Evolutionary conservation across 2,888 invertebrate genomes (phyloP).

Genomic region (Tridacna gigas): DNA sequence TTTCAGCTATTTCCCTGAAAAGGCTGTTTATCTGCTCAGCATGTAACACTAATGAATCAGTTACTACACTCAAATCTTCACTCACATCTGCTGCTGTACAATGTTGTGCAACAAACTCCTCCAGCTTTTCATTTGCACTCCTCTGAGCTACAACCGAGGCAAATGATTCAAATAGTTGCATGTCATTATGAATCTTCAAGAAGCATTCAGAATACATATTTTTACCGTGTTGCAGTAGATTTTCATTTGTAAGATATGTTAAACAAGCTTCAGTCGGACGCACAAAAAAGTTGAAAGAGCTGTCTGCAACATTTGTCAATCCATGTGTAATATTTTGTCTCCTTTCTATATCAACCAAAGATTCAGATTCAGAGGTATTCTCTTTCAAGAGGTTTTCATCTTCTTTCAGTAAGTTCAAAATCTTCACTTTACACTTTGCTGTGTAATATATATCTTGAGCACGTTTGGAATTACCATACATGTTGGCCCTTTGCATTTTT

Average conservation of each 20-base stretch:
- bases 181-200: neutral
- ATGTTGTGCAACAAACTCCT: slow-evolving; percentile 9
- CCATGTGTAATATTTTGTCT: slow-evolving; percentile 8
- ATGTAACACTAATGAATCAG: slow-evolving; percentile 7
- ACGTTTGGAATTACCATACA: slow-evolving; percentile 4
- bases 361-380: slow-evolving; percentile 24
- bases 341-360: slow-evolving; percentile 36
- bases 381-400: slow-evolving; percentile 28
- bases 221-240: slow-evolving; percentile 18
- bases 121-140: neutral
- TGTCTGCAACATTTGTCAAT: slow-evolving; percentile 31
- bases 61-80: neutral
- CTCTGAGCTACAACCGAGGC: neutral
- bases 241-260: slow-evolving; percentile 1
- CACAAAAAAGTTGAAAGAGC: slow-evolving; percentile 6
- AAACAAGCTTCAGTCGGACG: neutral
- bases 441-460: neutral
- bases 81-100: neutral
- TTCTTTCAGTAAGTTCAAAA: slow-evolving; percentile 28
- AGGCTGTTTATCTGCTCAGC: neutral
- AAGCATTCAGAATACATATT: slow-evolving; percentile 18
- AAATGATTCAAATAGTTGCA: slow-evolving; percentile 8
- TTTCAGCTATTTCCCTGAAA: slow-evolving; percentile 15
- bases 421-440: slow-evolving; percentile 28
- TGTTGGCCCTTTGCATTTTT: neutral